These are phyloP conservation scores for Xenotilapia caudafasciata DNA, from an alignment of 2,113 vertebrate species.

Conservation along the genomic window DNA sequence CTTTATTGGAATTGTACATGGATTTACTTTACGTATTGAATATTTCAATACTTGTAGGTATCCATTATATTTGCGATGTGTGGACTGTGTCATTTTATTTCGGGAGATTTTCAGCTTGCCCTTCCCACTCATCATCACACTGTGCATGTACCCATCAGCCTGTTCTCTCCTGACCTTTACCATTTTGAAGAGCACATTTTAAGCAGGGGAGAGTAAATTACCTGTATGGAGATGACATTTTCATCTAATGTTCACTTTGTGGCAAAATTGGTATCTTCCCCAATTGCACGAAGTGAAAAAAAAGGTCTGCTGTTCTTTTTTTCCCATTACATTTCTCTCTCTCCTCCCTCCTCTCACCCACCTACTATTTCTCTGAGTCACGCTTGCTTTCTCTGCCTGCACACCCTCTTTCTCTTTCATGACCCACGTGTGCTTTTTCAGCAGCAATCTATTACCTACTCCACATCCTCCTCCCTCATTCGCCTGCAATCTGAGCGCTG, in stretches of 20 bases:
- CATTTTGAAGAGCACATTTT: slow-evolving; percentile 40
- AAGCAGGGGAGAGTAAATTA: slow-evolving; percentile 42
- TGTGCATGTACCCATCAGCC: neutral
- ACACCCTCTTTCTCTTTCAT: neutral
- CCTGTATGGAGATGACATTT: slow-evolving; percentile 57
- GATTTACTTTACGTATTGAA: neutral
- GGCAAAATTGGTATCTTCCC: slow-evolving; percentile 33
- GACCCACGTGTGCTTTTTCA: slow-evolving; percentile 12
- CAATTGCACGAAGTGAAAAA: neutral
- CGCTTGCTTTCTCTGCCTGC: neutral
- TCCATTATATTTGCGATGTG: neutral
- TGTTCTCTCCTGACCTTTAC: slow-evolving; percentile 13
- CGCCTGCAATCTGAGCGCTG: neutral
- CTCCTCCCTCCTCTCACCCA: neutral
- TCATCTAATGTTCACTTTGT: slow-evolving; percentile 57
- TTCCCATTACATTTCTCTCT: neutral
- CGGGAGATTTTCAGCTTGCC: neutral
- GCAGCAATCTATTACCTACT: slow-evolving; percentile 28
- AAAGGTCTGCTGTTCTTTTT: neutral
- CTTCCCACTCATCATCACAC: neutral
- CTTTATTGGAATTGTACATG: neutral
- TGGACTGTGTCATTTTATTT: neutral
- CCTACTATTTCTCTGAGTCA: slow-evolving; percentile 22
- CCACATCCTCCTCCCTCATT: neutral
- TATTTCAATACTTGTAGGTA: neutral